A percentile compares a stretch with the other conserved stretches of the same genome.
These are phyloP conservation scores for Herminia tarsipennalis DNA, from an alignment of 2,888 invertebrate species.

Conservation along the genomic window DNA sequence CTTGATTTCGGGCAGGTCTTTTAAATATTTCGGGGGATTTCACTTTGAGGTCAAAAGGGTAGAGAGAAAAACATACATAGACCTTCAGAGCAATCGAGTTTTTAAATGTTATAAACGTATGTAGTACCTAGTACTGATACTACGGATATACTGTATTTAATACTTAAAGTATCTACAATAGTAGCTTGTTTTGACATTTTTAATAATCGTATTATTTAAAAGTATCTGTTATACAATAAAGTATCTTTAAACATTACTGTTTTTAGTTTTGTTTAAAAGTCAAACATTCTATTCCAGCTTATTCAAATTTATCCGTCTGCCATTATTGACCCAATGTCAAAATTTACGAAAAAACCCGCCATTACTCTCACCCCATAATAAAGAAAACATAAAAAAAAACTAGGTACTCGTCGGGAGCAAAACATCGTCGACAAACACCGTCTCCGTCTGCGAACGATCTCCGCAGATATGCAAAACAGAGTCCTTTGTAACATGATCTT, in stretches of 20 bases:
- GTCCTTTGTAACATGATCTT: slow-evolving; percentile 82
- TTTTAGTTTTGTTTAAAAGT: too few relatives aligned
- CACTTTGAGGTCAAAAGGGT: slow-evolving; percentile 3
- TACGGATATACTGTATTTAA: not conserved
- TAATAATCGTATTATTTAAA: too few relatives aligned
- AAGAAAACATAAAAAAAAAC: slow-evolving; percentile 56
- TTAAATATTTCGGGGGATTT: not conserved
- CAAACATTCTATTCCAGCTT: too few relatives aligned
- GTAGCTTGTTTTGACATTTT: too few relatives aligned
- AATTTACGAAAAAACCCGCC: slow-evolving; percentile 39
- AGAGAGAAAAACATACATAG: too few relatives aligned
- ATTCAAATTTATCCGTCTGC: too few relatives aligned
- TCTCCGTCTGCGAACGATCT: slow-evolving; percentile 58
- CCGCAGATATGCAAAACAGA: slow-evolving; percentile 77
- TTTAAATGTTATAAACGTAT: too few relatives aligned
- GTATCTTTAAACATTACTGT: too few relatives aligned
- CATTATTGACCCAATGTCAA: not conserved
- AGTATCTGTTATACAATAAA: too few relatives aligned
- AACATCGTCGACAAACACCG: slow-evolving; percentile 65
- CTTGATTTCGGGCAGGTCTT: slow-evolving; percentile 6
- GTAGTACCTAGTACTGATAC: not conserved
- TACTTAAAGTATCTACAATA: too few relatives aligned
- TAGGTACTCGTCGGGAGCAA: slow-evolving; percentile 53
- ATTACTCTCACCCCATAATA: slow-evolving; percentile 41
- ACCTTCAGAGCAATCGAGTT: too few relatives aligned